A percentile compares a stretch with the other conserved stretches of the same genome.
phyloP scores from a whole-genome alignment of 2,113 vertebrate species.

The Pseudorhombus dupliciocellatus region DNA sequence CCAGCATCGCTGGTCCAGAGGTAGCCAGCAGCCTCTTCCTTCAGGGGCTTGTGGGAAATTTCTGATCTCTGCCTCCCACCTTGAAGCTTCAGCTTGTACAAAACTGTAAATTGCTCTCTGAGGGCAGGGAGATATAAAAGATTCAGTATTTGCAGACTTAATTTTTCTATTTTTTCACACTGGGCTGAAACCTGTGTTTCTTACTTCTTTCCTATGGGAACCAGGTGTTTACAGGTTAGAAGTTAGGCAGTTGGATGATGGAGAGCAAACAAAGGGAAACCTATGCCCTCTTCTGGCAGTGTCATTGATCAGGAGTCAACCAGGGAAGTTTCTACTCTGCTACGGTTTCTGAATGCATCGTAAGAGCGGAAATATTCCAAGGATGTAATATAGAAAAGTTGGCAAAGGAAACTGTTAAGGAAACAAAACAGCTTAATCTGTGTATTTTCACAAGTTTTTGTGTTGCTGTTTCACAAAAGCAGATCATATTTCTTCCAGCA shows the following conservation, averaged over 20 bases:
- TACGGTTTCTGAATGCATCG: background rate
- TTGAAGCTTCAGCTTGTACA: constrained; percentile 43
- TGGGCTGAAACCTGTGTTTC: background rate
- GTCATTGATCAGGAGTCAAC: background rate
- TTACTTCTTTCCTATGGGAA: background rate
- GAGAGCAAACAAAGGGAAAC: background rate
- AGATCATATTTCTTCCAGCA: no score
- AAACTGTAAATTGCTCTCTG: constrained; percentile 64
- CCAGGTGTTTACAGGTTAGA: background rate
- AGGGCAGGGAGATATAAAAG: constrained; percentile 40
- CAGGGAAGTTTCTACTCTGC: background rate
- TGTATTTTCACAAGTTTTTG: background rate
- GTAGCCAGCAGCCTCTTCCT: constrained; percentile 5
- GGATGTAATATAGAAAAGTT: background rate
- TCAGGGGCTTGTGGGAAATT: constrained; percentile 12
- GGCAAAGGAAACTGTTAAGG: background rate
- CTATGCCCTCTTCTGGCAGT: constrained; percentile 11
- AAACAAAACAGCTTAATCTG: constrained; percentile 11
- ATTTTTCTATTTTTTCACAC: constrained; percentile 9
- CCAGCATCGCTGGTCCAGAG: constrained; percentile 33
- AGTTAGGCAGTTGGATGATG: constrained; percentile 2
- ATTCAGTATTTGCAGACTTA: background rate
- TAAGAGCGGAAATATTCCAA: background rate
- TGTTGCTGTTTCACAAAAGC: background rate
- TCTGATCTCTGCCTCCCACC: constrained; percentile 48